Conservation (phyloP, 2,113 vertebrate species). For the Aldabrachelys gigantea region DNA sequence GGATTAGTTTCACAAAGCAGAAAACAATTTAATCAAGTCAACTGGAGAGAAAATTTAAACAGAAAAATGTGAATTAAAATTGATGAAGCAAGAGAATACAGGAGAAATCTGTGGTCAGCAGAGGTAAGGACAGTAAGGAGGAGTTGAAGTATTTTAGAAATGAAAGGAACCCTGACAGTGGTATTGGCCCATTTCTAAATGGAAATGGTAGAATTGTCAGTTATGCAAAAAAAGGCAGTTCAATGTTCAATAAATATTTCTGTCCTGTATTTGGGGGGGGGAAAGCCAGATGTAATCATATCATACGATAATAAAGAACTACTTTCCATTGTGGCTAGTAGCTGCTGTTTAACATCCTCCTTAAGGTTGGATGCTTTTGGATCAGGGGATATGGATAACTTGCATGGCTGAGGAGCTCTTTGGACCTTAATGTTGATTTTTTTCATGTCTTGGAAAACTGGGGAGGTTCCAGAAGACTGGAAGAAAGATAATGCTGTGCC, state of each 20-base stretch:
- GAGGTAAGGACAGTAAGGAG: neutral
- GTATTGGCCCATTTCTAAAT: neutral
- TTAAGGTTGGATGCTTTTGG: too few relatives aligned
- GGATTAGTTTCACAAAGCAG: slow-evolving; percentile 6
- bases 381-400: neutral
- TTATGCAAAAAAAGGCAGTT: neutral
- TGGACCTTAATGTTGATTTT: neutral
- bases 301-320: neutral
- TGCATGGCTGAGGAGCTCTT: neutral
- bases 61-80: neutral
- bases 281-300: neutral
- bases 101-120: neutral
- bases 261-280: neutral
- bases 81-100: neutral
- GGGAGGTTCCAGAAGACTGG: neutral
- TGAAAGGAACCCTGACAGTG: neutral
- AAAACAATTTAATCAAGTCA: slow-evolving; percentile 22
- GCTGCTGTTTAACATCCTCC: neutral
- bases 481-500: neutral
- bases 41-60: slow-evolving; percentile 15
- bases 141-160: neutral
- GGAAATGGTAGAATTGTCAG: neutral
- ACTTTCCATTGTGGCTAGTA: neutral
- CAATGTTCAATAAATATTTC: neutral
- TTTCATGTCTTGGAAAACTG: neutral